Evolutionary conservation across 1,140 invertebrate species (phyloP), one percentile per base, ranked within the genome.

Genomic region (Nebria ingens): DNA sequence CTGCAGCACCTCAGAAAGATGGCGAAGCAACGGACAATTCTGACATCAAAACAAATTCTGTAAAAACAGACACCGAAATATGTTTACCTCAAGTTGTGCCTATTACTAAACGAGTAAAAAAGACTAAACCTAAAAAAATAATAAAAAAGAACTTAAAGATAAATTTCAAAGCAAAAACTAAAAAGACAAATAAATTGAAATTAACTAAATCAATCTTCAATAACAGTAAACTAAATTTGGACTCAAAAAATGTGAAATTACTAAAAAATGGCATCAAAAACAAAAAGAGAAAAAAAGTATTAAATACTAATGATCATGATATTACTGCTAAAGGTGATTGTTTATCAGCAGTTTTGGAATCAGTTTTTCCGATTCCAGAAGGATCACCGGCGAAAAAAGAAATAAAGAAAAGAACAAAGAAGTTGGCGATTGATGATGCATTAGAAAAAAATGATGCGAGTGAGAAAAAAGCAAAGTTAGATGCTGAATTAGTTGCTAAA

Each of bases 261-360:
- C 53, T 71, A 9, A 65, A 64, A 56, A 69, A 68, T 57, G 65
- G 64, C 17, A 51, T 62, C 4, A 66, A 61, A 45, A 45, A 9
- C 4, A 6, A 45, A 45, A 9, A 17, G 15, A 45, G 17, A 17
- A 4, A 3, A 19, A 55, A 63, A 58, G 52, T 60, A 2, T 23
- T 3, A 34, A 51, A 52, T 19, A 21, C 12, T 22, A 21, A 15
- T 51, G 58, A n/a, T 29, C 25, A 45, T 21, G n/a, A 9, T 56
- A 54, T 12, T 13, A n/a, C 29, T 19, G 21, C 17, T 25, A 25
- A 51, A 34, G 25, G 25, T 34, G n/a, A 34, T 34, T 9, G n/a
- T 34, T 34, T n/a, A 9, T 9, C 6, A 9, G n/a, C n/a, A n/a
- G n/a, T n/a, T n/a, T 4, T 6, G 9, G 56, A 63, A 55, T 12